Conservation (phyloP, 2,888 invertebrate genomes). For the Pherbina coryleti region DNA sequence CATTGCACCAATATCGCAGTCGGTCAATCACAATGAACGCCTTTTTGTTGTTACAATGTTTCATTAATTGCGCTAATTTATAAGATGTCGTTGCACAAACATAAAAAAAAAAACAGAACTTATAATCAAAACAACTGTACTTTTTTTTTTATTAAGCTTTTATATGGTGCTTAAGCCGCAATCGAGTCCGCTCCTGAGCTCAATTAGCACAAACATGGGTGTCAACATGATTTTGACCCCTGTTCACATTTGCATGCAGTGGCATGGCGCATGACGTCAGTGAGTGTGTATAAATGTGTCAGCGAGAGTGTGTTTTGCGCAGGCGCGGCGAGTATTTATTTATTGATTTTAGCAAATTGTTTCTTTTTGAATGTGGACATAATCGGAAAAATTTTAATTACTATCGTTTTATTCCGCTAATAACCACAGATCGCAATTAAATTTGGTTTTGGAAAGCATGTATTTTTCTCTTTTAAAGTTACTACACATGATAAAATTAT, state of each 20-base stretch:
- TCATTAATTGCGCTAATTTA: background rate
- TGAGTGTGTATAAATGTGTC: background rate
- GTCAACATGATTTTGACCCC: conserved; percentile 52
- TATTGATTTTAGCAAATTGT: background rate
- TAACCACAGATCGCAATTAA: too few species aligned
- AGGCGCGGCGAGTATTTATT: background rate
- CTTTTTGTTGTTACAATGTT: background rate
- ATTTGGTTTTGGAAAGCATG: too few species aligned
- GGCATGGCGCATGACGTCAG: conserved; percentile 11
- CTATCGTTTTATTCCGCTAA: too few species aligned
- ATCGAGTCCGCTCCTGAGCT: background rate
- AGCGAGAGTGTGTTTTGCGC: background rate
- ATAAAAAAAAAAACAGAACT: background rate
- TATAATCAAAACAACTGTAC: background rate
- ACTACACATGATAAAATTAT: too few species aligned
- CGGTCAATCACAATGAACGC: background rate
- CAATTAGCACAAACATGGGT: conserved; percentile 46
- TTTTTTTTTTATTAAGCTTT: background rate
- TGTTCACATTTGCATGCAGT: conserved; percentile 32
- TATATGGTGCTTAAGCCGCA: background rate
- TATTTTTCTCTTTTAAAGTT: too few species aligned
- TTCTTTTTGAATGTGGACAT: background rate
- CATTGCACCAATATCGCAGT: too few species aligned
- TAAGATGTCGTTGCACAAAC: background rate
- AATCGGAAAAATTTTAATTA: too few species aligned